A percentile compares a stretch with the other conserved stretches of the same genome.
Evolutionary conservation across 2,797 vertebrate species (phyloP).

Genomic region (Chelon labrosus): DNA sequence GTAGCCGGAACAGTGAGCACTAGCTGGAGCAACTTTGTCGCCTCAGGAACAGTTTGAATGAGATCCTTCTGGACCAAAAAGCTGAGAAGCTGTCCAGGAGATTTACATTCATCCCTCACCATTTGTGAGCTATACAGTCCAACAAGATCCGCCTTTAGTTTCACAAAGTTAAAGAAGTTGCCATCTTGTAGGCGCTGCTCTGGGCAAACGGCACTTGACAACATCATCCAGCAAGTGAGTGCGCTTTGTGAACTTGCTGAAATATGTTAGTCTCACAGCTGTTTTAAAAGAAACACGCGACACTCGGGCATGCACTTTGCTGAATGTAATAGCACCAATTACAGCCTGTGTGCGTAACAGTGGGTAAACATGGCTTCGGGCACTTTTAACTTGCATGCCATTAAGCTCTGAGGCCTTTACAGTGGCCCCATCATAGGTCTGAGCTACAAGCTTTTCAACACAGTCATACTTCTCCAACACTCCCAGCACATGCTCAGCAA

Average conservation of each 20-base stretch:
- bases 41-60: no score
- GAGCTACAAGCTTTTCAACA: constrained; percentile 11
- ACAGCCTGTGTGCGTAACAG: constrained; percentile 38
- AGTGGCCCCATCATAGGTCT: constrained; percentile 13
- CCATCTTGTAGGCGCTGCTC: no score
- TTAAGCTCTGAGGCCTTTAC: constrained; percentile 47
- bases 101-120: neutral
- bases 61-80: no score
- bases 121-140: neutral
- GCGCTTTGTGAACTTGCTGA: no score
- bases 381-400: constrained; percentile 11
- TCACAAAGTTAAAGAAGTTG: neutral
- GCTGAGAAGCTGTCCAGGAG: no score
- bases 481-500: neutral
- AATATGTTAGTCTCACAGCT: no score
- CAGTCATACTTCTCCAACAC: constrained; percentile 24
- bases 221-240: no score
- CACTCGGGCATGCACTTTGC: neutral
- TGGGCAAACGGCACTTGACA: no score
- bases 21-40: neutral
- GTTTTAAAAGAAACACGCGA: no score
- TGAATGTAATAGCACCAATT: constrained; percentile 40
- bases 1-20: constrained; percentile 18
- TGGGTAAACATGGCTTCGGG: constrained; percentile 24
- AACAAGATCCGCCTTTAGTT: neutral